Evolutionary conservation across 2,113 vertebrate genomes (phyloP).

Genomic region (Neolamprologus variostigma): DNA sequence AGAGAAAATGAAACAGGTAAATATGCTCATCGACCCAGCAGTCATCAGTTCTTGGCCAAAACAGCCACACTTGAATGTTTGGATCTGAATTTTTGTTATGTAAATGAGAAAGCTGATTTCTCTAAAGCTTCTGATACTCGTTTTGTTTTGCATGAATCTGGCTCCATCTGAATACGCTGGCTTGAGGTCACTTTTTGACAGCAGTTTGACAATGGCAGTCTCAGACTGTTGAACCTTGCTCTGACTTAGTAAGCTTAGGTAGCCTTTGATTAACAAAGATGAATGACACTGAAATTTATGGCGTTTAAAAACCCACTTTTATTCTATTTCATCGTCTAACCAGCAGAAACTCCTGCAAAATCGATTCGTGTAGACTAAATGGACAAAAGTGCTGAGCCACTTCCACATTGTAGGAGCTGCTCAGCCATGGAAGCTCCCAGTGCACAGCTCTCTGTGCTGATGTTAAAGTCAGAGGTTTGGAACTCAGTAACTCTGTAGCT

Average conservation of each 20-base stretch:
- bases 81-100: not conserved
- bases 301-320: not conserved
- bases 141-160: not conserved
- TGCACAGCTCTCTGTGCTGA: not conserved
- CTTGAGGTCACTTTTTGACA: not conserved
- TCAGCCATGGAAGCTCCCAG: not conserved
- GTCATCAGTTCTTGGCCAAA: not conserved
- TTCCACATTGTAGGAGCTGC: not conserved
- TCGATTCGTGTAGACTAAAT: not conserved
- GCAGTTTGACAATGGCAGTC: not conserved
- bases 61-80: not conserved
- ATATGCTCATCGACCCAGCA: not conserved
- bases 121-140: not conserved
- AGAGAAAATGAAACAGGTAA: conserved; percentile 87
- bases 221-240: not conserved
- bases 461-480: not conserved
- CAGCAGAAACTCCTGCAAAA: not conserved
- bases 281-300: not conserved
- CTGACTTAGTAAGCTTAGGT: not conserved
- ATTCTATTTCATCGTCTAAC: not conserved
- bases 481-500: not conserved
- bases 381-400: not conserved
- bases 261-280: not conserved
- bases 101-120: not conserved
- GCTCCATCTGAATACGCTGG: not conserved